These are phyloP conservation scores for Enteromius fasciolatus DNA, from an alignment of 2,797 vertebrate genomes.

Conservation along the genomic window DNA sequence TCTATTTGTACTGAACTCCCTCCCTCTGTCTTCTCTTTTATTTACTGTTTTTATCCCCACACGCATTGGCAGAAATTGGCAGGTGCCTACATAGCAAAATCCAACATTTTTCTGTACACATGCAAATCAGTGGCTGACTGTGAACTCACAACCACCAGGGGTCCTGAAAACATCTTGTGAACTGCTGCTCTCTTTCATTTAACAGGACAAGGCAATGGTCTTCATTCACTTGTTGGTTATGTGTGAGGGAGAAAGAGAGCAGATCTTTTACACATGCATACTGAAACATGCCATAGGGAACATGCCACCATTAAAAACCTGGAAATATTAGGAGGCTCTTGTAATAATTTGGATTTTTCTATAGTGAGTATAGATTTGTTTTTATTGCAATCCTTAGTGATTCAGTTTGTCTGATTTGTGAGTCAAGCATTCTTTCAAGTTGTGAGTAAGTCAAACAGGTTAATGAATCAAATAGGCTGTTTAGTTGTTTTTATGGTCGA, in stretches of 20 bases:
- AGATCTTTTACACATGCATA: neutral
- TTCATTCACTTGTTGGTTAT: neutral
- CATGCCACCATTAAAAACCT: neutral
- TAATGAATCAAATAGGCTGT: neutral
- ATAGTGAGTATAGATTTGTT: neutral
- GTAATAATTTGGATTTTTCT: neutral
- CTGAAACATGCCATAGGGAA: neutral
- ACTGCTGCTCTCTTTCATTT: slow-evolving; percentile 59
- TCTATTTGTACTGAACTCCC: slow-evolving; percentile 23
- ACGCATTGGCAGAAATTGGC: slow-evolving; percentile 58
- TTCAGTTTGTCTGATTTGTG: neutral
- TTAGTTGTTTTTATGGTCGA: neutral
- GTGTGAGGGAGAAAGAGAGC: neutral
- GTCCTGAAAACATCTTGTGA: slow-evolving; percentile 46
- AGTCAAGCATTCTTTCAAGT: neutral
- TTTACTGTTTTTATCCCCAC: slow-evolving; percentile 31
- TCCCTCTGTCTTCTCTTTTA: slow-evolving; percentile 38
- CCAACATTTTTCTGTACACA: slow-evolving; percentile 53
- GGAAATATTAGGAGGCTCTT: neutral
- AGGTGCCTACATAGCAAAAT: slow-evolving; percentile 64
- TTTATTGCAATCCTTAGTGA: neutral
- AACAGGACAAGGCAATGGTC: slow-evolving; percentile 19
- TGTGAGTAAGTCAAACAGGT: neutral
- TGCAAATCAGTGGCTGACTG: slow-evolving; percentile 57
- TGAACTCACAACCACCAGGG: slow-evolving; percentile 58